A percentile compares a stretch with the other conserved stretches of the same genome.
These are phyloP conservation scores for Neocrepidodera transversa DNA, from an alignment of 2,888 invertebrate genomes.

Conservation along the genomic window DNA sequence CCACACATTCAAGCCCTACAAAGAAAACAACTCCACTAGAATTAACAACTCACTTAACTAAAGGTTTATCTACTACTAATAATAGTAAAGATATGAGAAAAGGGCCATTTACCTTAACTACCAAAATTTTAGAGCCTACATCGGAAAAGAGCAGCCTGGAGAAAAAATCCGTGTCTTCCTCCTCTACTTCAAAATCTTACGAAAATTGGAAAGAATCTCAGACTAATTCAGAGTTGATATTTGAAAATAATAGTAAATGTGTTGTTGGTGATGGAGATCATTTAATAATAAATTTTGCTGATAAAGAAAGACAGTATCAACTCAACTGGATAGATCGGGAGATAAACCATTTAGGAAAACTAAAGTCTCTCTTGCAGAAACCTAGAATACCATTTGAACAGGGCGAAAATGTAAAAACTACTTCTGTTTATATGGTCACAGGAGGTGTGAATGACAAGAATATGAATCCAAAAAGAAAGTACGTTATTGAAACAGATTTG, in stretches of 20 bases:
- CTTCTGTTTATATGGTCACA: conserved; percentile 47
- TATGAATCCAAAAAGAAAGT: conserved; percentile 37
- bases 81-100: not conserved
- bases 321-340: conserved; percentile 67
- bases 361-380: conserved; percentile 60
- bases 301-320: conserved; percentile 64
- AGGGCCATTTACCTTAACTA: conserved; percentile 5
- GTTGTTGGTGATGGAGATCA: conserved; percentile 44
- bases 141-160: conserved; percentile 22
- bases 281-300: conserved; percentile 55
- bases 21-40: not conserved
- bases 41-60: not conserved
- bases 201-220: conserved; percentile 61
- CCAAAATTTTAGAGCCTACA: not conserved
- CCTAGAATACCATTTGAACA: conserved; percentile 1
- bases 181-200: conserved; percentile 35
- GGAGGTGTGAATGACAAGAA: conserved; percentile 12
- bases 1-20: not conserved
- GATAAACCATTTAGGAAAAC: conserved; percentile 64
- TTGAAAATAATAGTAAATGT: conserved; percentile 50
- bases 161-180: conserved; percentile 25
- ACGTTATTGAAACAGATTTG: conserved; percentile 45
- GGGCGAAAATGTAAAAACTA: conserved; percentile 43
- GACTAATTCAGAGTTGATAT: conserved; percentile 61
- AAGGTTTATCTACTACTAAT: conserved; percentile 5